These are phyloP conservation scores for Oikopleura albicans DNA, from an alignment of 23 tunicate species.

Conservation along the genomic window DNA sequence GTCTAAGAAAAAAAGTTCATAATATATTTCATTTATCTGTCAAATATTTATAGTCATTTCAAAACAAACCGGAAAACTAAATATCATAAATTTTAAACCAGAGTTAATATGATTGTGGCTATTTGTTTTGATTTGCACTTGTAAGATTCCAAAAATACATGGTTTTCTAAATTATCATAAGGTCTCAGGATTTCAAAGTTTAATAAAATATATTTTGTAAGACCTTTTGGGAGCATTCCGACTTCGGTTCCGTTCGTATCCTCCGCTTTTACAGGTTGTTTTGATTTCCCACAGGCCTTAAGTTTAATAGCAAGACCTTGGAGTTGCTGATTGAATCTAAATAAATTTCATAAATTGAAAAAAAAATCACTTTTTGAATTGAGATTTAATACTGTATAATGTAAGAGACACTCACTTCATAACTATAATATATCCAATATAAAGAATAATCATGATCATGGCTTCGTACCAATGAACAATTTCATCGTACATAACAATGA, in stretches of 20 bases:
- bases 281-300: neutral
- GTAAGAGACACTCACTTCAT: constrained; percentile 28
- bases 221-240: neutral
- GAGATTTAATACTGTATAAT: too few species aligned
- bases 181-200: too few species aligned
- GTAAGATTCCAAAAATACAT: too few species aligned
- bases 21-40: too few species aligned
- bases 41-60: too few species aligned
- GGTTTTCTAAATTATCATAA: too few species aligned
- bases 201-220: too few species aligned
- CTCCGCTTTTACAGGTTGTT: neutral
- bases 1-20: too few species aligned
- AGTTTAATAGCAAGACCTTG: neutral
- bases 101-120: too few species aligned
- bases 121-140: too few species aligned
- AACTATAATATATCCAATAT: constrained; percentile 20
- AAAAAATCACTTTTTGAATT: neutral
- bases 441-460: neutral
- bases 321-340: neutral
- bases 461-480: constrained; percentile 23
- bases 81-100: too few species aligned
- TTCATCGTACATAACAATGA: constrained; percentile 16
- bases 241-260: neutral
- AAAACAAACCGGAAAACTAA: too few species aligned
- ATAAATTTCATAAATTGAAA: neutral